Conservation (phyloP, 2,113 vertebrate genomes). For the Bombycilla garrulus region DNA sequence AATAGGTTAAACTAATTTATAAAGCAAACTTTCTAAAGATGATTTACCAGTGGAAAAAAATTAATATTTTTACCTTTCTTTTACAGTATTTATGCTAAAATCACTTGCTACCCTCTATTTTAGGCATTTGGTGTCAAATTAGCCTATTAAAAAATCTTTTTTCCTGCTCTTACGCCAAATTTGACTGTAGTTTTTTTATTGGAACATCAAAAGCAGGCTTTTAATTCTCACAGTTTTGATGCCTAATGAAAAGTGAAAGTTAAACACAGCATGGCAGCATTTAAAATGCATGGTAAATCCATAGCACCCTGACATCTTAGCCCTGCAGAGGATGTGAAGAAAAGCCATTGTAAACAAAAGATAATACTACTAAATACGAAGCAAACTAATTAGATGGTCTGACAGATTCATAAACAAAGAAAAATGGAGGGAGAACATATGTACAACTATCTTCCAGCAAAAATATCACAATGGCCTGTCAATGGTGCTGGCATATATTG, state of each 20-base stretch:
- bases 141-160: constrained; percentile 34
- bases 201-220: constrained; percentile 76
- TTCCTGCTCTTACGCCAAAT: constrained; percentile 74
- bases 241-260: constrained; percentile 82
- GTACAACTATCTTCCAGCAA: constrained; percentile 7
- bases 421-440: constrained; percentile 23
- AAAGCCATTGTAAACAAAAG: constrained; percentile 68
- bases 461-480: not conserved
- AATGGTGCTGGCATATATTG: not conserved
- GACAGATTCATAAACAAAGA: constrained; percentile 50
- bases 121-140: constrained; percentile 51
- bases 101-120: not conserved
- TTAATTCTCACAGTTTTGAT: constrained; percentile 82
- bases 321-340: constrained; percentile 63
- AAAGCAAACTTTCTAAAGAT: not conserved
- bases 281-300: constrained; percentile 75
- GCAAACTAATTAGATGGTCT: constrained; percentile 52
- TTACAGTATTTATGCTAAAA: not conserved
- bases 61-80: not conserved
- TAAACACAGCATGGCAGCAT: constrained; percentile 80
- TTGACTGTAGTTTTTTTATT: constrained; percentile 74
- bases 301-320: constrained; percentile 68
- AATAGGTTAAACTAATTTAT: not conserved
- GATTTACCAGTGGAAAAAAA: not conserved
- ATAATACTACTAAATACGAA: constrained; percentile 60